Percentiles rank a stretch among this genome's conserved stretches.
phyloP scores from a whole-genome alignment of 35 echinoderm and acorn worm genomes.

The Amphiura filiformis region DNA sequence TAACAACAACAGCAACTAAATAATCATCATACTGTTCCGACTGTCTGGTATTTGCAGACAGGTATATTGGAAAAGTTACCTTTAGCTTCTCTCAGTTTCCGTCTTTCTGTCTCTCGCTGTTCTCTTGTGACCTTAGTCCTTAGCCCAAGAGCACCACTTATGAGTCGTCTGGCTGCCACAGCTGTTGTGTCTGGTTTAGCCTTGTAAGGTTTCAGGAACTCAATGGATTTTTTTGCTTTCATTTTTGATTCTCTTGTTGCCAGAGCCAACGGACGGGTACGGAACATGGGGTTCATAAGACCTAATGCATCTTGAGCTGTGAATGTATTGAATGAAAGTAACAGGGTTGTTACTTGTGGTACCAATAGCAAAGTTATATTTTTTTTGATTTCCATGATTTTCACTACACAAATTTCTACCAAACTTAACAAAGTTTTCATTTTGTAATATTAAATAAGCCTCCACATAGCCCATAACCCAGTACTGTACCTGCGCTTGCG shows the following conservation, averaged over 20 bases:
- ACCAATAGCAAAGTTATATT: too few species aligned
- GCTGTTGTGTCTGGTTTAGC: conserved; percentile 78
- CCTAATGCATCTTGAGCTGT: conserved; percentile 84
- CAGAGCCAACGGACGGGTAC: conserved; percentile 65
- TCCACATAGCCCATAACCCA: too few species aligned
- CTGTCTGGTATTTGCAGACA: too few species aligned
- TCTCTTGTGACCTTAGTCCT: conserved; percentile 65
- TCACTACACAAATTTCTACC: too few species aligned
- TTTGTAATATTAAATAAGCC: too few species aligned
- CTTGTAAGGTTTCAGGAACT: conserved; percentile 73
- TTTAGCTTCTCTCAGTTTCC: conserved; percentile 93
- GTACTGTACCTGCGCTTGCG: too few species aligned
- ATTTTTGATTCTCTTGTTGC: conserved; percentile 81
- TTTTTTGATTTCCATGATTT: too few species aligned
- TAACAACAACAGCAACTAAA: too few species aligned
- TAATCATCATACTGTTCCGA: too few species aligned
- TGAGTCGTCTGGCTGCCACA: conserved; percentile 63
- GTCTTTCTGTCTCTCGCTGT: conserved; percentile 72
- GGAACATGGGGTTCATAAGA: conserved; percentile 77
- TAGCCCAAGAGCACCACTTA: conserved; percentile 77
- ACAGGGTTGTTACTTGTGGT: too few species aligned
- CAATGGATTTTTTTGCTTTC: conserved; percentile 71
- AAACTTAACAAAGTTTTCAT: too few species aligned
- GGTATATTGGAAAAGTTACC: conserved; percentile 17
- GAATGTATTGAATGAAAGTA: too few species aligned